A percentile compares a stretch with the other conserved stretches of the same genome.
These are phyloP conservation scores for Liasis olivaceus DNA, from an alignment of 2,797 vertebrate genomes.

Conservation along the genomic window DNA sequence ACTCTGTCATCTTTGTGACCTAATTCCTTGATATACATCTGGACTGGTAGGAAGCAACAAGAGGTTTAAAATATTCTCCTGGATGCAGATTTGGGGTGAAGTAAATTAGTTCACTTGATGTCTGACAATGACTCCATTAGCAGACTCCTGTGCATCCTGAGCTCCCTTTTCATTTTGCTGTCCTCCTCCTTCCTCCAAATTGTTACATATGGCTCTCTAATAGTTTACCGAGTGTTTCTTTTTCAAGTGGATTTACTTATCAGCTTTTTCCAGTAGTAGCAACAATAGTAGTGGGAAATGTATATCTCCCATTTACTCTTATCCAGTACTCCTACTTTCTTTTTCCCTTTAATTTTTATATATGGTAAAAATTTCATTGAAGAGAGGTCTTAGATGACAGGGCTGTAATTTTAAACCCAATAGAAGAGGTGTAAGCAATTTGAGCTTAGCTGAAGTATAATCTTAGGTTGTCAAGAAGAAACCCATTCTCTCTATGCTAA, in stretches of 20 bases:
- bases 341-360: slow-evolving; percentile 94
- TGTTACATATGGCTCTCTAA: slow-evolving; percentile 59
- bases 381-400: slow-evolving; percentile 93
- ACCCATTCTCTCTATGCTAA: slow-evolving; percentile 96
- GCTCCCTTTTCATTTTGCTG: slow-evolving; percentile 11
- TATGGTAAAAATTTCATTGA: slow-evolving; percentile 97
- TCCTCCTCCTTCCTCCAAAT: slow-evolving; percentile 24
- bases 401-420: slow-evolving; percentile 97
- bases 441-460: slow-evolving; percentile 91
- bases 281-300: slow-evolving; percentile 74
- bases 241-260: slow-evolving; percentile 77
- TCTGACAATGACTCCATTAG: neutral
- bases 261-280: slow-evolving; percentile 74
- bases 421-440: slow-evolving; percentile 92
- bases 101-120: neutral
- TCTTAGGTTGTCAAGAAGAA: slow-evolving; percentile 97
- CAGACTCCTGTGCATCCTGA: slow-evolving; percentile 52
- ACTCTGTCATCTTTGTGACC: neutral
- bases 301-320: slow-evolving; percentile 80
- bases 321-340: slow-evolving; percentile 78
- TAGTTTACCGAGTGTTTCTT: slow-evolving; percentile 58
- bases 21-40: neutral
- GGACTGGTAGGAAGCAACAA: neutral
- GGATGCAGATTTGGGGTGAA: neutral
- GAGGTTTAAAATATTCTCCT: neutral